Evolutionary conservation across 2,888 invertebrate genomes (phyloP).

Genomic region (Himalopsyche anomala): DNA sequence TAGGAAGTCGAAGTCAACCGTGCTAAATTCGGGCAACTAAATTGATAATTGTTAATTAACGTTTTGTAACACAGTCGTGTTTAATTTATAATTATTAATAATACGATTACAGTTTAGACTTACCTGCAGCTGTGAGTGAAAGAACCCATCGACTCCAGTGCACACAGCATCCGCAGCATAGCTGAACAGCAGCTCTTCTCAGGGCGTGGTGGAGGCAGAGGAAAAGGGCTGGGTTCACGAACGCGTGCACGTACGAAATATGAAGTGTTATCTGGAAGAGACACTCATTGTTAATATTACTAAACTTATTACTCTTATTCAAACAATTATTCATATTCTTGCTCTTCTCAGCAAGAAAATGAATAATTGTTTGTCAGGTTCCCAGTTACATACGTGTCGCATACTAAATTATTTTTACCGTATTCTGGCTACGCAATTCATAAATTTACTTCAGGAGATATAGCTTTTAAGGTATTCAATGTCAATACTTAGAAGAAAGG

Average conservation of each 20-base stretch:
- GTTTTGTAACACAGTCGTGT: too few species aligned
- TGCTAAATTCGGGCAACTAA: too few species aligned
- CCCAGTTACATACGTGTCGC: background rate
- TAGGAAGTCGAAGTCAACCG: too few species aligned
- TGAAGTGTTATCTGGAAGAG: conserved; percentile 86
- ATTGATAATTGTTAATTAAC: too few species aligned
- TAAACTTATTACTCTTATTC: too few species aligned
- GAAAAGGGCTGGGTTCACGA: conserved; percentile 89
- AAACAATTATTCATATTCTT: too few species aligned
- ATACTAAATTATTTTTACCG: background rate
- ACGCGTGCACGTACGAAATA: conserved; percentile 91
- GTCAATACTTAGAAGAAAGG: too few species aligned
- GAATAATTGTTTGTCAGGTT: background rate
- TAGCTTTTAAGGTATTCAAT: too few species aligned
- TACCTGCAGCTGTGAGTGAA: conserved; percentile 75
- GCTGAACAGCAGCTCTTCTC: conserved; percentile 82
- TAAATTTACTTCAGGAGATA: too few species aligned
- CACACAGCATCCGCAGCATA: conserved; percentile 86
- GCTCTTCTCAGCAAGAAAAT: background rate
- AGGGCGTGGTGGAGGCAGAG: conserved; percentile 87
- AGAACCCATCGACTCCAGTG: conserved; percentile 80
- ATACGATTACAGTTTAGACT: background rate
- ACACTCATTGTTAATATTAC: background rate
- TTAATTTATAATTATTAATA: too few species aligned
- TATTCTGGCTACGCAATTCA: too few species aligned